Evolutionary conservation across 2,797 vertebrate genomes (phyloP).

Genomic region (Glyptemys insculpta): DNA sequence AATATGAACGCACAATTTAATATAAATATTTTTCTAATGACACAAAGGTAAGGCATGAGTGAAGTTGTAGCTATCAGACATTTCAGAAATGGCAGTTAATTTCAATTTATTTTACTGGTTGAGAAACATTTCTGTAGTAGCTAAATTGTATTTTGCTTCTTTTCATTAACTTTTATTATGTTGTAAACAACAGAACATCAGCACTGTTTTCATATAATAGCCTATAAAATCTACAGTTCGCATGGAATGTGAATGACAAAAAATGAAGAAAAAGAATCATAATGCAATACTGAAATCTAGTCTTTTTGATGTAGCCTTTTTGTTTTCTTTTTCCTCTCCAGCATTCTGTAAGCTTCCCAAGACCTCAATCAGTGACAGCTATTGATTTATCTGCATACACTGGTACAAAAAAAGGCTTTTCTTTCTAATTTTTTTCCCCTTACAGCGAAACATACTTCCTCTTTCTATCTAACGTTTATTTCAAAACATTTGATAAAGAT

Average conservation of each 20-base stretch:
- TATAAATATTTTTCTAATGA: background rate
- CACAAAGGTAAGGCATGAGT: conserved; percentile 11
- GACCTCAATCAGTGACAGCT: background rate
- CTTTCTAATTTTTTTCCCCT: background rate
- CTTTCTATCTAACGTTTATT: background rate
- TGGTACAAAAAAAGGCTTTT: background rate
- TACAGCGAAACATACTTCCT: background rate
- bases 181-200: conserved; percentile 62
- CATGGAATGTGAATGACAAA: conserved; percentile 3
- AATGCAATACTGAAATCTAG: background rate
- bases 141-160: conserved; percentile 49
- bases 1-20: background rate
- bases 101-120: conserved; percentile 59
- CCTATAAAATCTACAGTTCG: conserved; percentile 36
- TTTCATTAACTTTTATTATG: conserved; percentile 67
- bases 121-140: conserved; percentile 31
- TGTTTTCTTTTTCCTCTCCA: background rate
- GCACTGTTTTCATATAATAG: conserved; percentile 30
- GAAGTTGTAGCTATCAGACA: conserved; percentile 18
- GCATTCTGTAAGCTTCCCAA: background rate
- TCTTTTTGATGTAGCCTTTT: background rate
- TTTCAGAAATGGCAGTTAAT: conserved; percentile 58
- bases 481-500: conserved; percentile 8
- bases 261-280: background rate
- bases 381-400: background rate